These are phyloP conservation scores for Brachionus koreanus DNA, from an alignment of 1,140 invertebrate species.

Conservation along the genomic window DNA sequence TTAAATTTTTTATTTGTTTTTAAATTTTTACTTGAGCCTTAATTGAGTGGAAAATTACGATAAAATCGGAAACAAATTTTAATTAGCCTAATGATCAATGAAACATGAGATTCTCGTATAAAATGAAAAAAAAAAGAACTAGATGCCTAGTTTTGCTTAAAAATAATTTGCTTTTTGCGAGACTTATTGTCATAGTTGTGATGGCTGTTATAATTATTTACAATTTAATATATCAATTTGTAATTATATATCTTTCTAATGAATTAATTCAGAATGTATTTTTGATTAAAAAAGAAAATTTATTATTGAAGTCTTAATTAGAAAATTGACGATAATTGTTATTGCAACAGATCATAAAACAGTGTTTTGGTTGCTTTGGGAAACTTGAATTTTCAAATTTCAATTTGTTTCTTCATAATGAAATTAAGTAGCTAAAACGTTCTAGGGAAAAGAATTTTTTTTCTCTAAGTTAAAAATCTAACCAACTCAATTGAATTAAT, in stretches of 20 bases:
- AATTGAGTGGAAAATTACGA: neutral
- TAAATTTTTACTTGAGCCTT: neutral
- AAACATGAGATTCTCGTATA: neutral
- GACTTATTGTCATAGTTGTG: neutral
- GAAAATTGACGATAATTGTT: slow-evolving; percentile 3
- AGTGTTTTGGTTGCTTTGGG: neutral
- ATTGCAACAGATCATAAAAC: slow-evolving; percentile 2
- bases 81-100: neutral
- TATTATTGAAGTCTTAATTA: neutral
- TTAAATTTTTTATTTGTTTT: neutral
- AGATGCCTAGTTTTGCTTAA: neutral
- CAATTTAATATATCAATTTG: slow-evolving; percentile 10
- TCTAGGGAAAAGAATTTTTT: neutral
- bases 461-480: neutral
- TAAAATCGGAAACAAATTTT: neutral
- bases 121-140: neutral
- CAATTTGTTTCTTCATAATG: neutral
- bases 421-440: neutral
- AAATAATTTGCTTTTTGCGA: neutral
- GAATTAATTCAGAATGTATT: slow-evolving; percentile 2
- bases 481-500: neutral
- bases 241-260: neutral
- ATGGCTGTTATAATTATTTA: neutral
- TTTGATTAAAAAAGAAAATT: neutral
- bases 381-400: neutral